Conservation (phyloP, 2,888 invertebrate genomes). For the Tipula unca region DNA sequence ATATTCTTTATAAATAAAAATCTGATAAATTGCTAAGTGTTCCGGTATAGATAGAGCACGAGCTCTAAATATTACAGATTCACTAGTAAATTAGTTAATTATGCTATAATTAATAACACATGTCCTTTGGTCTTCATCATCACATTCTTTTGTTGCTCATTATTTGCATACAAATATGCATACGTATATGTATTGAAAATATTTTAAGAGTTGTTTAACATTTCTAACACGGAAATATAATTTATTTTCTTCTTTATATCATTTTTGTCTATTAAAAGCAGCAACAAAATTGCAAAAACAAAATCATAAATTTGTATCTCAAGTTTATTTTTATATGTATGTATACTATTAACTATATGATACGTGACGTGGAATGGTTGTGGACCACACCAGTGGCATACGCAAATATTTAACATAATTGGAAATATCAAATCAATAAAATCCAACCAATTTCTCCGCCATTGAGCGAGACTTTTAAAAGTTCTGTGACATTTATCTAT, state of each 20-base stretch:
- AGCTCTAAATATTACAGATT: not conserved
- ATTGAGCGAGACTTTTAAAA: not conserved
- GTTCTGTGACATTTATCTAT: not conserved
- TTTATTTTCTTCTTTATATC: not conserved
- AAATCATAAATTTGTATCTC: not conserved
- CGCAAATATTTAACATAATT: not conserved
- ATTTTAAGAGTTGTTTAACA: not conserved
- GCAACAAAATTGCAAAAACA: not conserved
- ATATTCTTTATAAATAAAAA: not conserved
- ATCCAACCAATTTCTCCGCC: not conserved
- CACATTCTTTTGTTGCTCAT: no score
- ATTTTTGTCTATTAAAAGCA: not conserved
- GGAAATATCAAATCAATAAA: not conserved
- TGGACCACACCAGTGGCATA: not conserved
- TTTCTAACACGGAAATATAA: not conserved
- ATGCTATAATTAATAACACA: not conserved
- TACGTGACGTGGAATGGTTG: not conserved
- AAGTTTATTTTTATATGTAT: not conserved
- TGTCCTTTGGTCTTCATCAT: not conserved
- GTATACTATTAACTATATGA: not conserved
- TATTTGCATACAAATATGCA: not conserved
- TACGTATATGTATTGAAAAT: not conserved
- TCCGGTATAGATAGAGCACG: not conserved
- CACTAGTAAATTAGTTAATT: not conserved
- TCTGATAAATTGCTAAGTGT: not conserved